phyloP scores from a whole-genome alignment of 2,797 vertebrate genomes.

The Pangasius macronema region DNA sequence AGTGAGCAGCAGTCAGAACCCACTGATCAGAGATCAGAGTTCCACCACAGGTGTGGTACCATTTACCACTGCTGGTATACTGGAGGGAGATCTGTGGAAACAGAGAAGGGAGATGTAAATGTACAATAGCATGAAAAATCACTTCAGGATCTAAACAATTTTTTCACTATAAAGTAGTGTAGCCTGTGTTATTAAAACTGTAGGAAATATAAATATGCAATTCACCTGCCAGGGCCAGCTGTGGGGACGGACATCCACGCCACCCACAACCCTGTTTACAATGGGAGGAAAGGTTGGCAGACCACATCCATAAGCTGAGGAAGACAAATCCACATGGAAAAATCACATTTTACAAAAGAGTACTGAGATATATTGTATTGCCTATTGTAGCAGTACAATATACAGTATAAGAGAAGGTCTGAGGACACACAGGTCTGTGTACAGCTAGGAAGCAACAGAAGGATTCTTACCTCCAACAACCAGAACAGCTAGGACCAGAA shows the following conservation, averaged over 20 bases:
- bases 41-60: conserved; percentile 85
- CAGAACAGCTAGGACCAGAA: conserved; percentile 72
- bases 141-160: background rate
- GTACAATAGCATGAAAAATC: conserved; percentile 8
- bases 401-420: background rate
- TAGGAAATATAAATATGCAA: background rate
- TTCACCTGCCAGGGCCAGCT: conserved; percentile 81
- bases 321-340: background rate
- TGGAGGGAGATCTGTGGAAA: conserved; percentile 82
- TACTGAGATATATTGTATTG: background rate
- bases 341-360: background rate
- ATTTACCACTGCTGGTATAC: conserved; percentile 66
- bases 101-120: background rate
- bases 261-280: conserved; percentile 72
- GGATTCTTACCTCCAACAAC: conserved; percentile 70
- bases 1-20: conserved; percentile 84
- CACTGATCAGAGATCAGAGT: conserved; percentile 79
- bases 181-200: background rate
- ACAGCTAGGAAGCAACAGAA: background rate
- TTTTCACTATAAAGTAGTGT: background rate
- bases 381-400: background rate
- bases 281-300: conserved; percentile 67
- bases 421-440: background rate
- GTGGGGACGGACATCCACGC: conserved; percentile 71
- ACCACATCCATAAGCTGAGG: conserved; percentile 77